A percentile compares a stretch with the other conserved stretches of the same genome.
Evolutionary conservation across 1,140 invertebrate species (phyloP).

Genomic region (Steinernema feltiae): DNA sequence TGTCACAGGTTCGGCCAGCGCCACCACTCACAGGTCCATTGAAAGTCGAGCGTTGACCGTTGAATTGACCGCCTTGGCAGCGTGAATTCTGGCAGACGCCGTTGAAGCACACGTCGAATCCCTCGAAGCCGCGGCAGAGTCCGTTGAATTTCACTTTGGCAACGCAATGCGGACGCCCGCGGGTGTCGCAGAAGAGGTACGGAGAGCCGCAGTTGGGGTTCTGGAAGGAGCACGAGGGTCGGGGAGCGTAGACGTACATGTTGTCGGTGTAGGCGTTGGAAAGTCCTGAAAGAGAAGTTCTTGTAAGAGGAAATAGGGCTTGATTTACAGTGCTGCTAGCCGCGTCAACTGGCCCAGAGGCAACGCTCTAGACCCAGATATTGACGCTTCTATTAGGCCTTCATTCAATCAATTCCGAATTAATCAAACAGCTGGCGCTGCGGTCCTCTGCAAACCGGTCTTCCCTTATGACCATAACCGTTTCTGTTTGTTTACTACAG

Average conservation of each 20-base stretch:
- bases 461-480: no score
- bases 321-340: no score
- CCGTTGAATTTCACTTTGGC: slow-evolving; percentile 50
- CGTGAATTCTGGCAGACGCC: slow-evolving; percentile 45
- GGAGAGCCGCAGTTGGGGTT: slow-evolving; percentile 45
- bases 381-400: no score
- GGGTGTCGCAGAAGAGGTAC: slow-evolving; percentile 54
- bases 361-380: no score
- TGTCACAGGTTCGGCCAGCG: neutral
- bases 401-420: no score
- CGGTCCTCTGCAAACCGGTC: no score
- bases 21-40: neutral
- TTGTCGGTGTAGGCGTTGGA: slow-evolving; percentile 57
- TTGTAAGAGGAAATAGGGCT: slow-evolving; percentile 12
- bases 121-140: slow-evolving; percentile 52
- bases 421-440: no score
- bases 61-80: slow-evolving; percentile 34
- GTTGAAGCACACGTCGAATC: slow-evolving; percentile 45
- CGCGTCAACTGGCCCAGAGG: no score
- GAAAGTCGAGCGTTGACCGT: neutral
- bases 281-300: slow-evolving; percentile 36
- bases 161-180: slow-evolving; percentile 48
- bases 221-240: slow-evolving; percentile 40
- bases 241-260: slow-evolving; percentile 52
- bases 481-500: no score